These are phyloP conservation scores for Cataglyphis hispanica DNA, from an alignment of 1,140 invertebrate genomes.

Conservation along the genomic window DNA sequence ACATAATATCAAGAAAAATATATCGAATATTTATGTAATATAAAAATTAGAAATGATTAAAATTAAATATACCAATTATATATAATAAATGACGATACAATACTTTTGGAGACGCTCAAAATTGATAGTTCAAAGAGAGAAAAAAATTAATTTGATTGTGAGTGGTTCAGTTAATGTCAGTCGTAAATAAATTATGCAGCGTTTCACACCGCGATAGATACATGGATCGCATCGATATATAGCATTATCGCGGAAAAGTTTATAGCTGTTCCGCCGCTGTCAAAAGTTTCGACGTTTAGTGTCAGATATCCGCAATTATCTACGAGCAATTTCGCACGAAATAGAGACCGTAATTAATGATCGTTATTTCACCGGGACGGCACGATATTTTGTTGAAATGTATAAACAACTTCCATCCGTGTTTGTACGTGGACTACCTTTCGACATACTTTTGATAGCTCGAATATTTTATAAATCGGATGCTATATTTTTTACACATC, in stretches of 20 bases:
- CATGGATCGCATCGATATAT: slow-evolving; percentile 18
- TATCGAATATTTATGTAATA: no score
- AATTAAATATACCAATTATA: neutral
- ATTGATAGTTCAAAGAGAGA: neutral
- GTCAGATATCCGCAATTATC: slow-evolving; percentile 57
- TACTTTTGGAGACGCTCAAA: neutral
- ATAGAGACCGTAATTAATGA: slow-evolving; percentile 59
- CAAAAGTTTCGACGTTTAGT: slow-evolving; percentile 52
- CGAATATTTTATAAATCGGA: slow-evolving; percentile 51
- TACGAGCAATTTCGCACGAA: slow-evolving; percentile 42
- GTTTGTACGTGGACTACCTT: neutral
- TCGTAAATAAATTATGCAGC: slow-evolving; percentile 3
- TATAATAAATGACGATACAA: neutral
- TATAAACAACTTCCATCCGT: slow-evolving; percentile 26
- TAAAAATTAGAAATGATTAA: no score
- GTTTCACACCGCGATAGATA: slow-evolving; percentile 10
- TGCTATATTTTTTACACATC: slow-evolving; percentile 27
- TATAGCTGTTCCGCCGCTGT: slow-evolving; percentile 31
- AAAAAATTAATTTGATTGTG: neutral
- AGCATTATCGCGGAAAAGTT: slow-evolving; percentile 47
- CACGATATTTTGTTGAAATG: slow-evolving; percentile 37
- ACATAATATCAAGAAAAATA: no score
- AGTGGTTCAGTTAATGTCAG: slow-evolving; percentile 20
- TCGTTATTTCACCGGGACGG: slow-evolving; percentile 5
- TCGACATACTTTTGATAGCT: slow-evolving; percentile 3